A percentile compares a stretch with the other conserved stretches of the same genome.
Conservation (phyloP, 35 echinoderm and acorn worm species). For the Strongylocentrotus purpuratus region DNA sequence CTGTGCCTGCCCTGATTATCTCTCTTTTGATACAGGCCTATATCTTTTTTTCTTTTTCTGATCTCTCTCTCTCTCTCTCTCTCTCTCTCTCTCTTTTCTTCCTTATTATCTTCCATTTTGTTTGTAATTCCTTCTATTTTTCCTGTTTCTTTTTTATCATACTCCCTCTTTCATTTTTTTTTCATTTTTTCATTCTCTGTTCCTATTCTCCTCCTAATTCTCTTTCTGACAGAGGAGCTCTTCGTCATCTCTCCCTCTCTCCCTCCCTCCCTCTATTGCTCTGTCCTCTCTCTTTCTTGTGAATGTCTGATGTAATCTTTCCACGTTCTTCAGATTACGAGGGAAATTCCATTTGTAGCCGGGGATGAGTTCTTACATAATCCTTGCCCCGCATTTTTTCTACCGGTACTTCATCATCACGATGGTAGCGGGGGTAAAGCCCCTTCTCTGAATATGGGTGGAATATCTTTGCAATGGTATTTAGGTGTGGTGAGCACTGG, state of each 20-base stretch:
- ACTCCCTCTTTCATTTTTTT: background rate
- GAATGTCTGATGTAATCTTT: background rate
- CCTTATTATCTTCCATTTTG: background rate
- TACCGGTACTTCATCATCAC: background rate
- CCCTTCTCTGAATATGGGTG: constrained; percentile 28
- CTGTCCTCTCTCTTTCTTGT: background rate
- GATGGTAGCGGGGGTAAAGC: background rate
- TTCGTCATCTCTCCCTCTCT: background rate
- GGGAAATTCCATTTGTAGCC: background rate
- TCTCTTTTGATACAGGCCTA: no score
- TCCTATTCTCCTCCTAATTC: no score
- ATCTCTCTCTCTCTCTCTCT: background rate
- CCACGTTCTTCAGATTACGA: background rate
- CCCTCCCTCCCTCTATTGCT: background rate
- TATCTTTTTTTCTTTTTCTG: no score
- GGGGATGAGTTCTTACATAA: constrained; percentile 14
- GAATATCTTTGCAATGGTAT: constrained; percentile 41
- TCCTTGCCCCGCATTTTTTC: background rate
- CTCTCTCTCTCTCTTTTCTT: background rate
- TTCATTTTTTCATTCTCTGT: no score
- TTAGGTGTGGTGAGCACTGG: constrained; percentile 5
- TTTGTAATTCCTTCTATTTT: no score
- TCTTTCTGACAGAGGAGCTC: no score
- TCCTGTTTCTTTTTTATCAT: no score
- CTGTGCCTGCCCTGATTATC: no score